A percentile compares a stretch with the other conserved stretches of the same genome.
phyloP scores from a whole-genome alignment of 2,113 vertebrate genomes.

The Chrysemys picta region DNA sequence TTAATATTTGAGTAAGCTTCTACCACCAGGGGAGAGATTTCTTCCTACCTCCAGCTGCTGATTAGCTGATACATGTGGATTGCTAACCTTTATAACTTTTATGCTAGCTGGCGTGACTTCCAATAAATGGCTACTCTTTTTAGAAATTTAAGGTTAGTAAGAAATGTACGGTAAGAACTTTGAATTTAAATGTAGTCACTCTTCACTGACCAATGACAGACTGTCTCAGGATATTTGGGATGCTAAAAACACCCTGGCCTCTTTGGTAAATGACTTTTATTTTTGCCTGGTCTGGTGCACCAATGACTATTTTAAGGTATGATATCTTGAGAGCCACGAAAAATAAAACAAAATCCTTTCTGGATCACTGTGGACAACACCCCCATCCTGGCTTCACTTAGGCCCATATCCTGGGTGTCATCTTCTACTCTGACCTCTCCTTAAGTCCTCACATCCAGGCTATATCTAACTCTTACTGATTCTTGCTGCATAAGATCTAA shows the following conservation, averaged over 20 bases:
- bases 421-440: neutral
- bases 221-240: slow-evolving; percentile 29
- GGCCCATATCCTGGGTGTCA: neutral
- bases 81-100: slow-evolving; percentile 67
- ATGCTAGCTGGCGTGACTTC: slow-evolving; percentile 34
- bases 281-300: slow-evolving; percentile 31
- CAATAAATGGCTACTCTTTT: slow-evolving; percentile 55
- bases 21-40: slow-evolving; percentile 63
- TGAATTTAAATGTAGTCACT: slow-evolving; percentile 54
- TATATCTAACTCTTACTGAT: neutral
- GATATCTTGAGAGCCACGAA: slow-evolving; percentile 25
- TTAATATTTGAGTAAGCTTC: slow-evolving; percentile 57
- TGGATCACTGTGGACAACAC: neutral
- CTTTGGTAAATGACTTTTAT: slow-evolving; percentile 40
- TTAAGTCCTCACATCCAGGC: neutral
- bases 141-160: slow-evolving; percentile 58
- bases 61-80: slow-evolving; percentile 53
- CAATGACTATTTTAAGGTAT: slow-evolving; percentile 43
- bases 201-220: slow-evolving; percentile 20
- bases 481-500: neutral
- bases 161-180: slow-evolving; percentile 35
- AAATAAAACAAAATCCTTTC: slow-evolving; percentile 25
- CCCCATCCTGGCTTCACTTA: neutral
- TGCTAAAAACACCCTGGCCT: neutral
- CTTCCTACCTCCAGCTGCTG: slow-evolving; percentile 51